These are phyloP conservation scores for Myotis lucifugus DNA, from an alignment of 2,113 vertebrate species.

Conservation along the genomic window DNA sequence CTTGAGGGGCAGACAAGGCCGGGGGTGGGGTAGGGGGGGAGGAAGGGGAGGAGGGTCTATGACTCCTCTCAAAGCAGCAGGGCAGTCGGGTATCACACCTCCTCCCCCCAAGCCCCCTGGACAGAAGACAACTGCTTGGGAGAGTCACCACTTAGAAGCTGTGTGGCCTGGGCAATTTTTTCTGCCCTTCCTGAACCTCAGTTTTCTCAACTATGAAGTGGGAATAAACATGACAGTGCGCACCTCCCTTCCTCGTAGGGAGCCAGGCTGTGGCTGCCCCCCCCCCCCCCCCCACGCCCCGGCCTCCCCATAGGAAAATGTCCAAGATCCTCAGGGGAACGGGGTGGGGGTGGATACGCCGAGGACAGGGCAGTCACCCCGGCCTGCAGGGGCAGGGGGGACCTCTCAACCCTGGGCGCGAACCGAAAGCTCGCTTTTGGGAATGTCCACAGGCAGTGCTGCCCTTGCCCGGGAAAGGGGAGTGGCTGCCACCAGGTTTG, in stretches of 20 bases:
- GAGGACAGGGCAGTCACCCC: background rate
- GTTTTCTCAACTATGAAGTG: background rate
- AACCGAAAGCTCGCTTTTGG: rapidly evolving
- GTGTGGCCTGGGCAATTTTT: background rate
- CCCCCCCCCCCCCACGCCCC: rapidly evolving
- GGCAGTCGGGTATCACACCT: rapidly evolving
- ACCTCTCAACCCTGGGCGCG: background rate
- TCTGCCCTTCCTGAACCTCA: background rate
- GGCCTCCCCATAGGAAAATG: background rate
- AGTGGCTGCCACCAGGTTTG: background rate
- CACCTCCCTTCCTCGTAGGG: background rate
- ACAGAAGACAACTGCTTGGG: background rate
- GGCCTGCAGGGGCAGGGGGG: background rate
- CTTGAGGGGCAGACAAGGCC: background rate
- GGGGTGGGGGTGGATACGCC: too few relatives aligned
- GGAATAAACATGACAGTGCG: background rate
- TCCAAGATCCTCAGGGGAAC: background rate
- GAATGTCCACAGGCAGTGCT: background rate
- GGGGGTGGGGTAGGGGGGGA: rapidly evolving
- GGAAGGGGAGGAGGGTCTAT: background rate
- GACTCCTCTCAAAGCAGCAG: background rate
- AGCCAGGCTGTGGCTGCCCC: background rate
- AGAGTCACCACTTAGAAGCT: background rate
- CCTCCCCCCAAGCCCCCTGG: too few relatives aligned
- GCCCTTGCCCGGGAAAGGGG: background rate